Evolutionary conservation across 53 echinoderm and acorn worm genomes (phyloP).

Genomic region (Astropecten irregularis): DNA sequence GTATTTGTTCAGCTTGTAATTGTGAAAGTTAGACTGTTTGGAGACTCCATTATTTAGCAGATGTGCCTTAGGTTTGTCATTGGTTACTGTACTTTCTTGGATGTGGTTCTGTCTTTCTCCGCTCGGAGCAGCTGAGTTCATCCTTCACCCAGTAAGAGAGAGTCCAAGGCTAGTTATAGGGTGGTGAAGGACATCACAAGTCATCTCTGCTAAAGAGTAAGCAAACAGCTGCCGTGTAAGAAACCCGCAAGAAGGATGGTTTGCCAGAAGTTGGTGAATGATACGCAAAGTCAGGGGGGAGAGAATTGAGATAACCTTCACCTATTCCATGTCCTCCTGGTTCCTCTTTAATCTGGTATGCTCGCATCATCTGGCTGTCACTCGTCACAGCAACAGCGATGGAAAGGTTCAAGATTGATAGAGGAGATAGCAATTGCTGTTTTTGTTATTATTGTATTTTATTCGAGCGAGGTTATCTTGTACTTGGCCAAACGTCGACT

Average conservation of each 20-base stretch:
- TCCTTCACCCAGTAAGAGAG: neutral
- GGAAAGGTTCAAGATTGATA: neutral
- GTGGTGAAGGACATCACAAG: neutral
- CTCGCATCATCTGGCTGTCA: neutral
- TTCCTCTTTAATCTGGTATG: neutral
- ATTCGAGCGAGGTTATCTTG: too few relatives aligned
- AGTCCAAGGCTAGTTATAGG: conserved; percentile 2
- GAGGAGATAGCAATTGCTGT: neutral
- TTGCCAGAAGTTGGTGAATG: neutral
- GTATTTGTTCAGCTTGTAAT: too few relatives aligned
- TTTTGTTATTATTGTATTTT: too few relatives aligned
- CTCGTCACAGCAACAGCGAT: neutral
- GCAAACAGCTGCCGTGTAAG: conserved; percentile 29
- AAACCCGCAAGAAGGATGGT: neutral
- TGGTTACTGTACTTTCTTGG: too few relatives aligned
- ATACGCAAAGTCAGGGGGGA: neutral
- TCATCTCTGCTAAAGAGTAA: conserved; percentile 1
- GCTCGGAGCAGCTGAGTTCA: too few relatives aligned
- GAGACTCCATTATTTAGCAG: too few relatives aligned
- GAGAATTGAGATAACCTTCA: conserved; percentile 18
- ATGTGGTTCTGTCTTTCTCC: too few relatives aligned
- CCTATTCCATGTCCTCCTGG: conserved; percentile 1
- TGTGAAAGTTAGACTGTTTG: too few relatives aligned
- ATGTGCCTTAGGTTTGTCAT: too few relatives aligned
- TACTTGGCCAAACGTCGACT: too few relatives aligned